Conservation (phyloP, 1,140 invertebrate genomes). For the Drosophila sulfurigaster region DNA sequence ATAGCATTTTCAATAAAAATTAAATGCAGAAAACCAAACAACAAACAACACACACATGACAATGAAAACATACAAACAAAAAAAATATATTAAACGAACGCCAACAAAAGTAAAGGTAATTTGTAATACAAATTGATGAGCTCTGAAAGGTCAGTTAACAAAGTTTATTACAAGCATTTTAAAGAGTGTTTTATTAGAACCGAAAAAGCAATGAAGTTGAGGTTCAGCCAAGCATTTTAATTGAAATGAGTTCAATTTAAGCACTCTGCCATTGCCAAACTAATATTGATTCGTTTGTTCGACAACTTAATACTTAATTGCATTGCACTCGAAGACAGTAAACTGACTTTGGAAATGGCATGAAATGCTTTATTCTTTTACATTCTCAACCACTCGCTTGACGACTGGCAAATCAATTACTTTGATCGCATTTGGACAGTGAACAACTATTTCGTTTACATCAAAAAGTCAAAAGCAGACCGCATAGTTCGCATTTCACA, state of each 20-base stretch:
- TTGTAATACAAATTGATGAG: constrained; percentile 37
- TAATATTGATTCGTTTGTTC: background rate
- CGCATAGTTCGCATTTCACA: constrained; percentile 18
- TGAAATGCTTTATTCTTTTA: background rate
- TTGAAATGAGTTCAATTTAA: background rate
- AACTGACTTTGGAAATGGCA: background rate
- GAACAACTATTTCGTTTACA: constrained; percentile 22
- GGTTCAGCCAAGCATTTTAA: background rate
- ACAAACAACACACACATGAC: background rate
- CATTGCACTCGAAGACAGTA: background rate
- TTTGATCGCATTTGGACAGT: constrained; percentile 42
- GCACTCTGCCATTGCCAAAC: background rate
- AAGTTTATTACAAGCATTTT: constrained; percentile 12
- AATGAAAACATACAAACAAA: constrained; percentile 20
- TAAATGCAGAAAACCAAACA: constrained; percentile 41
- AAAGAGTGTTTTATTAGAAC: background rate
- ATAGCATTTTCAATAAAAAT: constrained; percentile 69
- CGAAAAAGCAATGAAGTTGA: background rate
- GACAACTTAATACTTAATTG: constrained; percentile 7
- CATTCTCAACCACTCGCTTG: constrained; percentile 14
- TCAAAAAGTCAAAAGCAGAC: constrained; percentile 11
- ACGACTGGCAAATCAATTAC: constrained; percentile 39
- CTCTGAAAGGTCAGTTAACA: constrained; percentile 4
- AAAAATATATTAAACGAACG: constrained; percentile 42
- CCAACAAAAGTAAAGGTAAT: constrained; percentile 64